phyloP scores from a whole-genome alignment of 2,113 vertebrate genomes.

The Brienomyrus brachyistius region DNA sequence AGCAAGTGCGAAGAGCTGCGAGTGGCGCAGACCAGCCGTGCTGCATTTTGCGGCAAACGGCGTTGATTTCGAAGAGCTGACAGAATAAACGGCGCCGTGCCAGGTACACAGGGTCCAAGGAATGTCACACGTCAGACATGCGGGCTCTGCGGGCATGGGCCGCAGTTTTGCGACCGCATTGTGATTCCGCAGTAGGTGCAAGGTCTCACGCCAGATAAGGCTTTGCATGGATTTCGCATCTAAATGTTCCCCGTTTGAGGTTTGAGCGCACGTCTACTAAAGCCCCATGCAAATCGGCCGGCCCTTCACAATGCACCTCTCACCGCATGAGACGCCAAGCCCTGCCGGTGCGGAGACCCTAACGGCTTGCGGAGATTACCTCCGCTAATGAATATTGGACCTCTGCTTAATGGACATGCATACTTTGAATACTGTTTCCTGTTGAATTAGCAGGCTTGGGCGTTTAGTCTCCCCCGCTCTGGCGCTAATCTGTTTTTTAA shows the following conservation, averaged over 20 bases:
- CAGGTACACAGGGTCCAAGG: background rate
- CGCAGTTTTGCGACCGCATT: slow-evolving; percentile 34
- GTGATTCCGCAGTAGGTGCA: slow-evolving; percentile 49
- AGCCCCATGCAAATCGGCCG: background rate
- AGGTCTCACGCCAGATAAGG: slow-evolving; percentile 46
- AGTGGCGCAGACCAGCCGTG: background rate
- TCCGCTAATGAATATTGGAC: slow-evolving; percentile 45
- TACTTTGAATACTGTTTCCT: slow-evolving; percentile 60
- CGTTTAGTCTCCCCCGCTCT: slow-evolving; percentile 64
- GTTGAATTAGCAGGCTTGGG: slow-evolving; percentile 71
- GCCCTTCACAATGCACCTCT: slow-evolving; percentile 27
- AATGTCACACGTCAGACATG: background rate
- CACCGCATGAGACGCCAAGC: slow-evolving; percentile 18
- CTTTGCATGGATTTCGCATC: slow-evolving; percentile 43
- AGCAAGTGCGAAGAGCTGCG: background rate
- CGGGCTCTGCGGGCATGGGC: slow-evolving; percentile 19
- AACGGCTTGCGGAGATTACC: slow-evolving; percentile 42
- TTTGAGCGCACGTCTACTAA: slow-evolving; percentile 27
- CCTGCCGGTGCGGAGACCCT: slow-evolving; percentile 30
- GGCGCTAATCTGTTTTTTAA: slow-evolving; percentile 94
- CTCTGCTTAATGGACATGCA: slow-evolving; percentile 46
- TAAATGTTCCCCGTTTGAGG: slow-evolving; percentile 16
- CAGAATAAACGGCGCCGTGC: background rate
- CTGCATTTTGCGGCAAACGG: background rate
- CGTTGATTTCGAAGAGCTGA: background rate